Conservation (phyloP, 1,140 invertebrate genomes). For the Augochlora pura region DNA sequence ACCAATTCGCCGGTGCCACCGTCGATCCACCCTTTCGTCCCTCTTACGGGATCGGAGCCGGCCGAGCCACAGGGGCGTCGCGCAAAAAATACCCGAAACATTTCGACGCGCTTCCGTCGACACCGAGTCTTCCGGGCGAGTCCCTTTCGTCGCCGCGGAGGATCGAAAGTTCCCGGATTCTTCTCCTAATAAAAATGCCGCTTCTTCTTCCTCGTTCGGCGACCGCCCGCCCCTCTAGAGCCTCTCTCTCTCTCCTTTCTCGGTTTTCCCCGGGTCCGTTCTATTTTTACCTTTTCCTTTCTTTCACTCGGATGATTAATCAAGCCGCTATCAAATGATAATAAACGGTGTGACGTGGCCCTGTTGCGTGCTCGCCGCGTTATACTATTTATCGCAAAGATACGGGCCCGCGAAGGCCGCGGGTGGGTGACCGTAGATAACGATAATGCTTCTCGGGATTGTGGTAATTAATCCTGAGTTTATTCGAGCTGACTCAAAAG, state of each 20-base stretch:
- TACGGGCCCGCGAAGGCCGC: constrained; percentile 26
- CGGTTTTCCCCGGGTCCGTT: not conserved
- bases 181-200: not conserved
- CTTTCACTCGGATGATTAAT: constrained; percentile 40
- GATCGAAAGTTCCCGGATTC: no score
- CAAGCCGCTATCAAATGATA: constrained; percentile 55
- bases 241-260: no score
- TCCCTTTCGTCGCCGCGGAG: no score
- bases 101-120: constrained; percentile 44
- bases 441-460: constrained; percentile 44
- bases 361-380: constrained; percentile 50
- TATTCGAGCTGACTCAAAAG: constrained; percentile 41
- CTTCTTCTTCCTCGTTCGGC: no score
- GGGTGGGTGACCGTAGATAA: constrained; percentile 43
- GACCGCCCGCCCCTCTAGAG: no score
- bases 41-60: not conserved
- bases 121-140: not conserved
- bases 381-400: constrained; percentile 59
- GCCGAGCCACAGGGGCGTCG: constrained; percentile 16
- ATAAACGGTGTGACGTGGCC: constrained; percentile 45
- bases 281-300: not conserved
- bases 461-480: constrained; percentile 56
- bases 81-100: constrained; percentile 56
- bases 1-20: constrained; percentile 53
- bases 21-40: constrained; percentile 21